Evolutionary conservation across 2,113 vertebrate species (phyloP), one percentile per base, ranked within the genome.

Genomic region (Urocolius indicus): DNA sequence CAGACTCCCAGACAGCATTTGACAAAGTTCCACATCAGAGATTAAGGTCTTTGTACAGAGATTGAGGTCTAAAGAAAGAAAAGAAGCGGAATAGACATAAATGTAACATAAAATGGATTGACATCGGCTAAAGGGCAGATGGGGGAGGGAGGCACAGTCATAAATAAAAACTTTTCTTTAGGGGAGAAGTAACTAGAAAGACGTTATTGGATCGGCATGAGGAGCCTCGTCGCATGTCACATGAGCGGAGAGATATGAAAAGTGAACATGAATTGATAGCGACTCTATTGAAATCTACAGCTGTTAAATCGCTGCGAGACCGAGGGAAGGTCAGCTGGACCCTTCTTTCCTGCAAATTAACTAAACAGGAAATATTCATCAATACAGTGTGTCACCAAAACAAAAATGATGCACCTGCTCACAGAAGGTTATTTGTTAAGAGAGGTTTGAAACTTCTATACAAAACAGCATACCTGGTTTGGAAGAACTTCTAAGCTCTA

Each of bases 31-130:
- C 98, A 98, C 97, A 97, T 95, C 97, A 97, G 30, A 96, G 97
- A 97, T 73, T 62, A 97, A 98, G 98, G 98, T 98, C 98, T 96
- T 95, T 36, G 96, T 38, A 81, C 92, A 86, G 77, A 98, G 96
- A 98, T 95, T 98, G 98, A 92, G 97, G 98, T 98, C 98, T 98
- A 73, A 84, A 87, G 59, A 94, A 79, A 96, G 91, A 54, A 86
- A 93, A 95, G 94, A 96, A 97, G 96, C 16, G 79, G 93, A 96
- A 97, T 95, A 89, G 97, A 97, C 97, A 96, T 95, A 96, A 97
- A 97, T 95, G 96, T 74, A 97, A 97, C 91, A 63, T 97, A 58
- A 97, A 98, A 98, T 97, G 97, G 96, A 97, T 98, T 98, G 97
- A 96, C 95, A 92, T 71, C 20, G 62, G 94, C 92, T 96, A 98